Evolutionary conservation across 2,113 vertebrate genomes (phyloP), one percentile per base, ranked within the genome.

Genomic region (Limanda limanda): DNA sequence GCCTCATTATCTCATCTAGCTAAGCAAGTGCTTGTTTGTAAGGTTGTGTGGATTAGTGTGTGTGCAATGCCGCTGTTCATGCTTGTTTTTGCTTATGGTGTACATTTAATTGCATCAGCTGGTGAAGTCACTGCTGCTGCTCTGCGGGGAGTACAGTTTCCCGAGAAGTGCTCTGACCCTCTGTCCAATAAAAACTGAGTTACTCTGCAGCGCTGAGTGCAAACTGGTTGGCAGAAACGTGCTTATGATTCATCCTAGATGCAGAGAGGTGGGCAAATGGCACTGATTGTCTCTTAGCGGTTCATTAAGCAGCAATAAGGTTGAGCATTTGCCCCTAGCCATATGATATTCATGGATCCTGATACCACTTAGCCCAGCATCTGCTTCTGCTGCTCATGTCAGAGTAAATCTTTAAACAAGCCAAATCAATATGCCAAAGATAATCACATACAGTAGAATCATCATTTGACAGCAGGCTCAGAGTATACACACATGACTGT

Each of bases 221-320:
- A 67, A 75, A 77, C 11, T 23, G 54, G 45, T 64, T 63, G 71
- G 57, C 67, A 68, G 66, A 10, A 24, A 35, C 3, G 1, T 56
- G 57, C n/a, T 83, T 51, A 59, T 74, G 87, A 76, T 82, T 84
- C 78, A 81, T 79, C 54, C 52, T 82, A 62, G 72, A 67, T 76
- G 73, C 61, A 7, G 61, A 79, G 70, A 82, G 70, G 82, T 77
- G 79, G 76, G 80, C 83, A 91, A 86, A 88, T 79, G 79, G 77
- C 47, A 45, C 70, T 68, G 81, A 86, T 85, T 81, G 85, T 79
- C 85, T 88, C 76, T 82, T 63, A 84, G 84, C 27, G 79, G 85
- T 90, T 94, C 88, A 85, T 92, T 93, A 94, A 83, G 65, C 67
- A 13, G 88, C 88, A 82, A 85, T 91, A 87, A 79, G 62, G 24